Percentiles rank a stretch among this genome's conserved stretches.
Evolutionary conservation across 2,797 vertebrate genomes (phyloP).

Genomic region (Lepidocolaptes lacrymiger): DNA sequence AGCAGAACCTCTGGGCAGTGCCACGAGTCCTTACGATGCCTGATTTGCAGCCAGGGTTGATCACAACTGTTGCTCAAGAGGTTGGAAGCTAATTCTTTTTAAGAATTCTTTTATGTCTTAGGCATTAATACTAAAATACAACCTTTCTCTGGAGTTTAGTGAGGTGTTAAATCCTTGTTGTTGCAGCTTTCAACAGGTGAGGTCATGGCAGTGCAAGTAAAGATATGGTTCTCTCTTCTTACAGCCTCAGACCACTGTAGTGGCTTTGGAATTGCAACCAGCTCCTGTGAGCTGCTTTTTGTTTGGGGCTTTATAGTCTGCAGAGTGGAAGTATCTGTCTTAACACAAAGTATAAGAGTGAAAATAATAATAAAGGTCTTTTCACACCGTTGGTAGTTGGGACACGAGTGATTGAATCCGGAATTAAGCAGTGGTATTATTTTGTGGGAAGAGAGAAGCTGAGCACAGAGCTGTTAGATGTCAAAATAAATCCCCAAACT

Average conservation of each 20-base stretch:
- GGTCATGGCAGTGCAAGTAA: neutral
- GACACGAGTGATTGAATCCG: neutral
- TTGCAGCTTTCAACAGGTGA: neutral
- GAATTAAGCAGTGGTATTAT: neutral
- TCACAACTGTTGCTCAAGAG: neutral
- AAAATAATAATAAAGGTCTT: neutral
- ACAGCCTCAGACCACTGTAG: fast-evolving
- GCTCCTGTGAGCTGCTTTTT: neutral
- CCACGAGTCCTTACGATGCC: neutral
- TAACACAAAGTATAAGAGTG: neutral
- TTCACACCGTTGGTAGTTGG: neutral
- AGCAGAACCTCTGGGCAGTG: neutral
- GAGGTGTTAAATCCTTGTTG: neutral
- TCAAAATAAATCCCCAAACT: neutral
- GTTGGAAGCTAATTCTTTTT: neutral
- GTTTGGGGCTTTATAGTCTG: neutral
- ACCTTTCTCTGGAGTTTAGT: neutral
- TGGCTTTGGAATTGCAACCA: neutral
- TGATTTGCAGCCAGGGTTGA: slow-evolving; percentile 7
- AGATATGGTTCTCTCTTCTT: neutral
- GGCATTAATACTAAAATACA: neutral
- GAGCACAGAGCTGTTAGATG: neutral
- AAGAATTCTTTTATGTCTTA: neutral
- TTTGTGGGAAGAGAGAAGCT: neutral
- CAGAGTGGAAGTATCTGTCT: neutral